Evolutionary conservation across 2,888 invertebrate species (phyloP), one percentile per base, ranked within the genome.

Genomic region (Nowickia ferox): DNA sequence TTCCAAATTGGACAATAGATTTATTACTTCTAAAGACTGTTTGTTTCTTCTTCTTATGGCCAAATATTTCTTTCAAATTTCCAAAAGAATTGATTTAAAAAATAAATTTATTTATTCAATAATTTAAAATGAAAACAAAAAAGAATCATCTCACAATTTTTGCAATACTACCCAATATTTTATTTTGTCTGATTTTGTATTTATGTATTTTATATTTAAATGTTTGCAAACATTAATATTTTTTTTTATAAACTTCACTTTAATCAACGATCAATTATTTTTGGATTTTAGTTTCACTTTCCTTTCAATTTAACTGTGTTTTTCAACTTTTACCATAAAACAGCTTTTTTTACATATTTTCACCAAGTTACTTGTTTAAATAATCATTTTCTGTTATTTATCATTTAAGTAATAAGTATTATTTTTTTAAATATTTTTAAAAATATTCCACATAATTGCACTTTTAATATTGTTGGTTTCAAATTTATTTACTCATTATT

Each of bases 391-490:
- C 86, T 87, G 72, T 86, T 44, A 84, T 75, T 77, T 87, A 88
- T 86, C 87, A 81, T 66, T 74, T 72, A 42, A 51, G 30, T 81
- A 74, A 81, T 72, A 71, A 30, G 40, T 46, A 74, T 48, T 59
- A 65, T 66, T 68, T 75, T 87, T 66, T 68, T 75, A 79, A 83
- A 80, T 84, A 84, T 86, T 78, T 88, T 87, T 87, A 89, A 88
- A 91, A 91, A 90, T 89, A 90, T 90, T 91, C 91, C 89, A 94
- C 94, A 94, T 94, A 94, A 94, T 94, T 94, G 94, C 94, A 94
- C 94, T 94, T 94, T 91, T 88, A 91, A 90, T 90, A 90, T 91
- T 91, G 90, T 90, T 88, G 22, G 87, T 84, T 84, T 87, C 87
- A 88, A 87, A 88, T 87, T 79, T 75, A 87, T 89, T 88, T 81